Percentiles rank a stretch among this genome's conserved stretches.
These are phyloP conservation scores for Pygmarrhopalites habei DNA, from an alignment of 1,140 invertebrate species.

Conservation along the genomic window DNA sequence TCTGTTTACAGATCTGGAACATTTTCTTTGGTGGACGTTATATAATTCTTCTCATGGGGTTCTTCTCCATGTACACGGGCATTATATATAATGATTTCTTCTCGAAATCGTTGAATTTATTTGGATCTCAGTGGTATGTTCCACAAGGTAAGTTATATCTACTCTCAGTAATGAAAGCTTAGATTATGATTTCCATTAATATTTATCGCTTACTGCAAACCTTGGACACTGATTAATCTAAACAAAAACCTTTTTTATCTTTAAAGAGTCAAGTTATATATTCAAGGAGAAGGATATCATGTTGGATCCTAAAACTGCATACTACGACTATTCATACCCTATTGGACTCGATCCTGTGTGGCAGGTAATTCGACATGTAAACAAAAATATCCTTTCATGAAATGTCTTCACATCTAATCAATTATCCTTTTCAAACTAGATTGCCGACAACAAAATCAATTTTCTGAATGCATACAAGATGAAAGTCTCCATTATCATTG, in stretches of 20 bases:
- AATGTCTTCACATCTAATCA: not conserved
- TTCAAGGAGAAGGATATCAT: slow-evolving; percentile 51
- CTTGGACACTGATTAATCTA: too few species aligned
- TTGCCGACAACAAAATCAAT: slow-evolving; percentile 74
- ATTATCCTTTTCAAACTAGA: slow-evolving; percentile 29
- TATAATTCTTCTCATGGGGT: slow-evolving; percentile 95
- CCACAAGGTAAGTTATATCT: too few species aligned
- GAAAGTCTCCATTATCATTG: slow-evolving; percentile 90
- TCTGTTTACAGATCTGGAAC: slow-evolving; percentile 70
- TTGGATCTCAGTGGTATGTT: slow-evolving; percentile 80
- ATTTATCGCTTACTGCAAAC: too few species aligned
- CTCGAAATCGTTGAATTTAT: slow-evolving; percentile 93
- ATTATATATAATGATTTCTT: slow-evolving; percentile 98
- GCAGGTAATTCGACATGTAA: slow-evolving; percentile 54
- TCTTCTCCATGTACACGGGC: slow-evolving; percentile 97
- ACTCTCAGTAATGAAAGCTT: too few species aligned
- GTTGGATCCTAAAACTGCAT: slow-evolving; percentile 61
- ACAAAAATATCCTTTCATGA: too few species aligned
- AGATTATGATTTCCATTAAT: too few species aligned
- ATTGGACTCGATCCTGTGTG: slow-evolving; percentile 91
- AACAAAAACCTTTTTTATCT: too few species aligned
- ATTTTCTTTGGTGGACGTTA: slow-evolving; percentile 98
- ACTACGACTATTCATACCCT: slow-evolving; percentile 62
- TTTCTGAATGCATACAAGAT: slow-evolving; percentile 91
- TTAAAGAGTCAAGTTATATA: slow-evolving; percentile 13